Conservation (phyloP, 2,888 invertebrate species). For the Drosophila paracracens region DNA sequence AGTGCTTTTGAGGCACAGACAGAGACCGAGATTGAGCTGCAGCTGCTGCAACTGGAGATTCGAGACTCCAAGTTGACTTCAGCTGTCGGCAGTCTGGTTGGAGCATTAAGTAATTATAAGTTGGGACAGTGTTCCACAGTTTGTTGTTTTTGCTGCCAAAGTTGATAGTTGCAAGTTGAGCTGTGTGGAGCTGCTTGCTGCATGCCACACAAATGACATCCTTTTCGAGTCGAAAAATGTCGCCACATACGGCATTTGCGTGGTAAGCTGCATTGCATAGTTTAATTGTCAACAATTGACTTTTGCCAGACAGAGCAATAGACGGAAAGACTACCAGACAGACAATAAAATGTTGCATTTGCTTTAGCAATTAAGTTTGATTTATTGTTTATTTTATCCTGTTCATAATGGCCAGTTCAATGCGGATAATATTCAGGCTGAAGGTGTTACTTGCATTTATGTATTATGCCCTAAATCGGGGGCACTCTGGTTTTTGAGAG, state of each 20-base stretch:
- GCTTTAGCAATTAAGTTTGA: constrained; percentile 37
- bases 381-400: constrained; percentile 44
- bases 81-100: constrained; percentile 37
- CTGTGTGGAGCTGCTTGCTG: constrained; percentile 43
- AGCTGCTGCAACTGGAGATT: constrained; percentile 1
- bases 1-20: constrained; percentile 26
- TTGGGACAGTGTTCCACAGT: constrained; percentile 43
- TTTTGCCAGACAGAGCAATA: constrained; percentile 25
- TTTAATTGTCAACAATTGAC: constrained; percentile 74
- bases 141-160: constrained; percentile 48
- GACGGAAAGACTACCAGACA: constrained; percentile 12
- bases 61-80: neutral
- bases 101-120: constrained; percentile 76
- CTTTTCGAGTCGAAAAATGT: neutral
- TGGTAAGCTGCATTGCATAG: constrained; percentile 69
- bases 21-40: constrained; percentile 18
- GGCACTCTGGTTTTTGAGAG: no score
- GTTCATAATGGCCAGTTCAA: constrained; percentile 19
- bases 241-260: constrained; percentile 59
- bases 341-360: constrained; percentile 41
- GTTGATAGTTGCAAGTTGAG: constrained; percentile 49
- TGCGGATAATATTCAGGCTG: constrained; percentile 7
- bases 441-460: constrained; percentile 2
- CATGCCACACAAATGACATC: constrained; percentile 27
- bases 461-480: neutral